These are phyloP conservation scores for Ladona fulva DNA, from an alignment of 1,140 invertebrate species.

Conservation along the genomic window DNA sequence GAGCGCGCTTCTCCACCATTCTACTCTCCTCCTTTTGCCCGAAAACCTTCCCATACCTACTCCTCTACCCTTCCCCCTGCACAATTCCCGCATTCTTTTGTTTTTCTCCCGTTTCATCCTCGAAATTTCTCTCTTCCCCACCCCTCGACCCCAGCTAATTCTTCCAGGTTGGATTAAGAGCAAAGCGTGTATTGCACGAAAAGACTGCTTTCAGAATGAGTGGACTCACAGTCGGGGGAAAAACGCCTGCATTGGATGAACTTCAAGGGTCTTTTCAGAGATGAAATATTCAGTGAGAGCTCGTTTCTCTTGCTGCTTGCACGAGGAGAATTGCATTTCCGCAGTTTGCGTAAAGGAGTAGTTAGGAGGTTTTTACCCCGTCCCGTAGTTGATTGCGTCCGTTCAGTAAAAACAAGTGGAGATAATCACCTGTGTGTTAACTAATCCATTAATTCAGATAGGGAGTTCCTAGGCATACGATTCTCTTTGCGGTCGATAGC, in stretches of 20 bases:
- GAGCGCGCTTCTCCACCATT: neutral
- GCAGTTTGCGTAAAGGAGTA: too few relatives aligned
- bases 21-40: neutral
- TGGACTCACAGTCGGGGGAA: neutral
- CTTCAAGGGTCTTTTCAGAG: neutral
- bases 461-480: too few relatives aligned
- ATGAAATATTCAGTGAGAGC: neutral
- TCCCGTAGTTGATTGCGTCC: too few relatives aligned
- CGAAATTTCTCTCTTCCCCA: neutral
- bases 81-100: neutral
- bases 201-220: neutral
- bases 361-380: too few relatives aligned
- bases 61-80: neutral
- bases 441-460: too few relatives aligned
- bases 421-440: too few relatives aligned
- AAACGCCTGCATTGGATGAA: neutral
- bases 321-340: too few relatives aligned
- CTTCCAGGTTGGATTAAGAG: slow-evolving; percentile 1
- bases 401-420: too few relatives aligned
- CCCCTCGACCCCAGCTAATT: neutral
- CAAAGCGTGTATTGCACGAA: neutral
- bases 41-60: neutral
- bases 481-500: too few relatives aligned
- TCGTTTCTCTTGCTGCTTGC: too few relatives aligned
- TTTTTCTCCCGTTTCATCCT: neutral